These are phyloP conservation scores for Bucco capensis DNA, from an alignment of 2,113 vertebrate genomes.

Conservation along the genomic window DNA sequence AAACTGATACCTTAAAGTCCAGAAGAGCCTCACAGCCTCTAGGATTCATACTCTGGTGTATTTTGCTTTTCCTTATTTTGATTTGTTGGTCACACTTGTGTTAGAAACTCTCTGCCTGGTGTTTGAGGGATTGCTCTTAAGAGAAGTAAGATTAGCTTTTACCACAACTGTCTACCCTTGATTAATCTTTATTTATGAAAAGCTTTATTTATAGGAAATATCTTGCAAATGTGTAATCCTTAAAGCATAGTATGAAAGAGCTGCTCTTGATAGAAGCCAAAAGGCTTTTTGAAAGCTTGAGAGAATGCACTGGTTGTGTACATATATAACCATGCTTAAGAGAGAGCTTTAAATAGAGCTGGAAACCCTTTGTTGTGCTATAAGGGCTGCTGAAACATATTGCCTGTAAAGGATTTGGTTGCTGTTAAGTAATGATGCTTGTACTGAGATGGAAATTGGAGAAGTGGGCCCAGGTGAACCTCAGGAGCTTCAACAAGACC, in stretches of 20 bases:
- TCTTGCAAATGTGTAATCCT: not conserved
- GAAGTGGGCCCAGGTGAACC: too few relatives aligned
- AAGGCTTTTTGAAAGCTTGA: not conserved
- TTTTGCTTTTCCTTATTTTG: not conserved
- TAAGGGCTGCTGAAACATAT: not conserved
- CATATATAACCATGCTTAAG: not conserved
- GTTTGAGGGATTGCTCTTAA: not conserved
- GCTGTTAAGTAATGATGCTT: not conserved
- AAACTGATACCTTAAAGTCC: not conserved
- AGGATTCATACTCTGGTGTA: not conserved
- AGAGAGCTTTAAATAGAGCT: not conserved
- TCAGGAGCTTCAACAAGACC: too few relatives aligned
- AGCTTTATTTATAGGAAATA: conserved; percentile 33
- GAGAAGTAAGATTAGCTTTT: not conserved
- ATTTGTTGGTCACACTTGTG: not conserved
- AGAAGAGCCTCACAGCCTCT: not conserved
- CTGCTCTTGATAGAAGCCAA: not conserved
- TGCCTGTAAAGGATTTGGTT: not conserved
- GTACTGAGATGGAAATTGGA: not conserved
- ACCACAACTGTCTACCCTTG: not conserved
- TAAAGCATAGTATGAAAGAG: not conserved
- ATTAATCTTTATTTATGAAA: not conserved
- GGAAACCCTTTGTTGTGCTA: not conserved
- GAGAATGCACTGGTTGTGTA: not conserved
- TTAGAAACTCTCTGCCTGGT: not conserved